A percentile compares a stretch with the other conserved stretches of the same genome.
These are phyloP conservation scores for Clunio marinus DNA, from an alignment of 2,888 invertebrate species.

Conservation along the genomic window DNA sequence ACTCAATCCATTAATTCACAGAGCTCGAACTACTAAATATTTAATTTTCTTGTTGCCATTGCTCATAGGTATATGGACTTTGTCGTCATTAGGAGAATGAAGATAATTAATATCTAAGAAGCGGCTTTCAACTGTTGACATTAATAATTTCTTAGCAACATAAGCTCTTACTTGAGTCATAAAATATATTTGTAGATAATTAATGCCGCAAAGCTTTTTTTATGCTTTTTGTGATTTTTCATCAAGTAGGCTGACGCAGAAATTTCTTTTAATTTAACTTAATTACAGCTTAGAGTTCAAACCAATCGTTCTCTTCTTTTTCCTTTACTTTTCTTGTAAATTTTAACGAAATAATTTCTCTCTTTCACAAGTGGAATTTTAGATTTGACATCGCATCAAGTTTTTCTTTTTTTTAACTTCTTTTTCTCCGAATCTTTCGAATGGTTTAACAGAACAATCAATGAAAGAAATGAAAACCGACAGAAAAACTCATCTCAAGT, in stretches of 20 bases:
- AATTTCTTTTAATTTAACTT: slow-evolving; percentile 3
- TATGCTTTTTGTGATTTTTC: neutral
- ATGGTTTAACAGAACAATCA: no score
- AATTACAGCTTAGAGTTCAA: slow-evolving; percentile 15
- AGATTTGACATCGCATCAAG: no score
- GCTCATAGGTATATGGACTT: neutral
- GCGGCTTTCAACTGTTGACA: neutral
- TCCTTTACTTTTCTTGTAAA: no score
- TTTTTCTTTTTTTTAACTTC: no score
- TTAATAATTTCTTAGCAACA: neutral
- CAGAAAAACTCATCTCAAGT: neutral
- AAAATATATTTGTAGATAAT: neutral
- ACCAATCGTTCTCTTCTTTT: no score
- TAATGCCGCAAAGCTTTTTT: neutral
- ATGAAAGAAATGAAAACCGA: neutral
- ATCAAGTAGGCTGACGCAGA: slow-evolving; percentile 3
- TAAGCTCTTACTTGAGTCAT: neutral
- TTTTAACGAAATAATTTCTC: neutral
- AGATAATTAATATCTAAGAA: slow-evolving; percentile 9
- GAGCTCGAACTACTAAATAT: neutral
- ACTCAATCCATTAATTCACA: no score
- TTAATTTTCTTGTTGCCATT: slow-evolving; percentile 13
- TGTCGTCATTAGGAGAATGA: no score
- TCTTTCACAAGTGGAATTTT: no score
- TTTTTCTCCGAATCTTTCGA: neutral